phyloP scores from a whole-genome alignment of 2,113 vertebrate species.

The Romanogobio albipinnatus region DNA sequence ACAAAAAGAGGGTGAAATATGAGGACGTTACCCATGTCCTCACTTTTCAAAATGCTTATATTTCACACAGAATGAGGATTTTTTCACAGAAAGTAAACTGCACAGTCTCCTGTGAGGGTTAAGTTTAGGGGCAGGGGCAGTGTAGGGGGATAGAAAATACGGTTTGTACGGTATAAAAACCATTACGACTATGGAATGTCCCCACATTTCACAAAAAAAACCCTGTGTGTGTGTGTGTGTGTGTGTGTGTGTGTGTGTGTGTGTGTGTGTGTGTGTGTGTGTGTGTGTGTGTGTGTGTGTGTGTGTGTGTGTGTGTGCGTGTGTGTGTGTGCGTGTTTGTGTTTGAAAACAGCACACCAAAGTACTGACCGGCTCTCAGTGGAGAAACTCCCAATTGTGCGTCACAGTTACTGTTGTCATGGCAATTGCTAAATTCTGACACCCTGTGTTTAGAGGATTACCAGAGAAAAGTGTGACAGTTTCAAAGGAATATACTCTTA shows the following conservation, averaged over 20 bases:
- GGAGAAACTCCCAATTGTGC: slow-evolving; percentile 12
- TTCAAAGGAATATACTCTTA: background rate
- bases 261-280: background rate
- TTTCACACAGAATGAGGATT: no score
- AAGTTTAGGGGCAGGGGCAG: no score
- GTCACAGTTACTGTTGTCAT: slow-evolving; percentile 38
- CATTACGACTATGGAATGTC: no score
- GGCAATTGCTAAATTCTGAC: slow-evolving; percentile 24
- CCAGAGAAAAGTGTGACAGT: background rate
- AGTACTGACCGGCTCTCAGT: background rate
- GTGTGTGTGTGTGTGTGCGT: background rate
- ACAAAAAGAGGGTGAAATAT: no score
- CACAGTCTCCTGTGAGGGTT: no score
- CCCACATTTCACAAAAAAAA: no score
- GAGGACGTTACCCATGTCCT: no score
- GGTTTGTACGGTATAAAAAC: no score
- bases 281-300: background rate
- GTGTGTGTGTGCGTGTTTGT: background rate
- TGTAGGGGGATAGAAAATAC: no score
- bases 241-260: background rate
- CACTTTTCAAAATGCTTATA: no score
- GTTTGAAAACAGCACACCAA: background rate
- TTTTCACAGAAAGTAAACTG: no score
- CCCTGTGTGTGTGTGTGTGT: background rate
- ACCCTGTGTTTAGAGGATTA: background rate